phyloP scores from a whole-genome alignment of 35 echinoderm and acorn worm genomes.

The Patiria miniata region DNA sequence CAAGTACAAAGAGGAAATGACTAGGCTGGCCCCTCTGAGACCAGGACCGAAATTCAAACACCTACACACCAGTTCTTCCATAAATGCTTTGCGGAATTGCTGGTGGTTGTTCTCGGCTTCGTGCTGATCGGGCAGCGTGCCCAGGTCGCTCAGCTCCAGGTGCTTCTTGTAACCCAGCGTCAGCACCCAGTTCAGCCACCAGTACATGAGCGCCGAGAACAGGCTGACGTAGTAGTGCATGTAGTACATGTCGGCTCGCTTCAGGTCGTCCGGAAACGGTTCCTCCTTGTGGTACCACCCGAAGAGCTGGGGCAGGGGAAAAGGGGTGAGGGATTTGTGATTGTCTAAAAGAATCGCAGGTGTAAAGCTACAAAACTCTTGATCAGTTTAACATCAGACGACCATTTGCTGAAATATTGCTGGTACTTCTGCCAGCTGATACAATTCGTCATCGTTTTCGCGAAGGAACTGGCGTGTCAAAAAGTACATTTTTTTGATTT shows the following conservation, averaged over 20 bases:
- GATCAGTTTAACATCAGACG: neutral
- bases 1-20: too few relatives aligned
- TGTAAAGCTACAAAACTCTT: too few relatives aligned
- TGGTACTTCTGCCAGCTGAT: too few relatives aligned
- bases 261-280: conserved; percentile 36
- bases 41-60: too few relatives aligned
- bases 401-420: neutral
- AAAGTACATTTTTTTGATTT: too few relatives aligned
- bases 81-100: conserved; percentile 55
- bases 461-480: too few relatives aligned
- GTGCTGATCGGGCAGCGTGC: conserved; percentile 51
- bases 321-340: too few relatives aligned
- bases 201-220: conserved; percentile 51
- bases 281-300: conserved; percentile 26
- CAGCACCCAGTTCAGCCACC: conserved; percentile 77
- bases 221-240: conserved; percentile 58
- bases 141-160: conserved; percentile 60
- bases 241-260: conserved; percentile 48
- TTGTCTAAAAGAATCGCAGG: too few relatives aligned
- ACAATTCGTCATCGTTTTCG: too few relatives aligned
- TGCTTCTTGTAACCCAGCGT: conserved; percentile 64
- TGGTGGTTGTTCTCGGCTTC: conserved; percentile 53
- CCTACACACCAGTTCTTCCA: conserved; percentile 60
- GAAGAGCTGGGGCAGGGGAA: neutral
- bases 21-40: too few relatives aligned